Evolutionary conservation across 2,797 vertebrate genomes (phyloP).

Genomic region (Neoniphon sammara): DNA sequence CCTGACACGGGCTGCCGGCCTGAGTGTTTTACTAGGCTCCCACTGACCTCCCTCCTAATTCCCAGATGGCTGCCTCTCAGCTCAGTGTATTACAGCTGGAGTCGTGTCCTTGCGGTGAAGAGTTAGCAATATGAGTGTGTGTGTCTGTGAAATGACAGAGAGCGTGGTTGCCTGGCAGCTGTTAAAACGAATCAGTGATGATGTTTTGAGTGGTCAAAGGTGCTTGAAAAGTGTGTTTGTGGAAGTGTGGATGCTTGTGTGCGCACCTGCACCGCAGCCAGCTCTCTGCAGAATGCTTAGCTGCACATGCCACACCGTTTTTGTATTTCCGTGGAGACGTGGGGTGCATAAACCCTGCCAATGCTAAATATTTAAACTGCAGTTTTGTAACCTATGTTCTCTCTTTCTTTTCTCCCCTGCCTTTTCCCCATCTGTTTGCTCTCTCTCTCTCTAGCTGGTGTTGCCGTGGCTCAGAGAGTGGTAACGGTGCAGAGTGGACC

Average conservation of each 20-base stretch:
- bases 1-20: neutral
- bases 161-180: constrained; percentile 44
- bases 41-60: constrained; percentile 51
- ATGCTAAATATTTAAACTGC: constrained; percentile 69
- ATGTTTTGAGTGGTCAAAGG: constrained; percentile 45
- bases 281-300: constrained; percentile 50
- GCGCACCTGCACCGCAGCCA: constrained; percentile 35
- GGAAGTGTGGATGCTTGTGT: constrained; percentile 10
- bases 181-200: constrained; percentile 42
- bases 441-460: constrained; percentile 67
- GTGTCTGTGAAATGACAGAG: constrained; percentile 38
- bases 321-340: constrained; percentile 56
- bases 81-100: constrained; percentile 28
- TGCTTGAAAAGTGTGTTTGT: constrained; percentile 21
- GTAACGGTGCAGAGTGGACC: constrained; percentile 88
- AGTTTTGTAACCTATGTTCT: constrained; percentile 70
- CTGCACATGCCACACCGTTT: constrained; percentile 58
- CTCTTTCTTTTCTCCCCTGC: constrained; percentile 15
- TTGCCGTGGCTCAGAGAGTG: constrained; percentile 81
- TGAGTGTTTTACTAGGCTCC: constrained; percentile 36
- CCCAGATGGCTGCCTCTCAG: constrained; percentile 55
- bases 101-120: constrained; percentile 29
- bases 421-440: neutral
- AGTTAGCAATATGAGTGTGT: constrained; percentile 46
- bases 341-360: constrained; percentile 40